Conservation (phyloP, 2,113 vertebrate species). For the Protobothrops flavoviridis region DNA sequence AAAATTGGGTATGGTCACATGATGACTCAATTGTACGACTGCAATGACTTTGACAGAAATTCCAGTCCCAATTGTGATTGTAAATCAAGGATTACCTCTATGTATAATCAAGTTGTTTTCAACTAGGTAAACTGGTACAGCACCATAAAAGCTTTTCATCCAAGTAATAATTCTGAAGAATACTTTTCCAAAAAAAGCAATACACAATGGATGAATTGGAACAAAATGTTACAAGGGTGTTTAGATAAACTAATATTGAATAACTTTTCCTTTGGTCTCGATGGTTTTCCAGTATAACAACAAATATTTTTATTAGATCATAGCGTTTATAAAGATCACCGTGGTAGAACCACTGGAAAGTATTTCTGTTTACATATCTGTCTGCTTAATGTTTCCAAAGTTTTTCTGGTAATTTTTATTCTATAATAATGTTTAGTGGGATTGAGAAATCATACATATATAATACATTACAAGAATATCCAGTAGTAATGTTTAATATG, state of each 20-base stretch:
- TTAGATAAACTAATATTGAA: background rate
- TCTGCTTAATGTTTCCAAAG: background rate
- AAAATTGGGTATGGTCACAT: background rate
- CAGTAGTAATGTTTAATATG: background rate
- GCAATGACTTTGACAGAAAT: background rate
- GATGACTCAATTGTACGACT: background rate
- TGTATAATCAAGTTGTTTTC: background rate
- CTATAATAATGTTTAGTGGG: background rate
- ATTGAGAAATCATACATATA: background rate
- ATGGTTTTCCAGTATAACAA: background rate
- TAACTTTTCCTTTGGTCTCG: background rate
- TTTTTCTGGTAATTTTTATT: background rate
- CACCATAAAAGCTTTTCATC: background rate
- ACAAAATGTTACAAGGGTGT: background rate
- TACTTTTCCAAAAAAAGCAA: background rate
- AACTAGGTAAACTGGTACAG: background rate
- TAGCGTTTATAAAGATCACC: background rate
- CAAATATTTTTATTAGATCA: background rate
- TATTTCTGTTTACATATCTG: background rate
- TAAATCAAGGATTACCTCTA: background rate
- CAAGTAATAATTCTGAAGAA: background rate
- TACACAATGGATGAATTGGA: background rate
- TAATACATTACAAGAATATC: background rate
- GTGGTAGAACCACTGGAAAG: background rate
- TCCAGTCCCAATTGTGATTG: background rate